These are phyloP conservation scores for Emydoidea blandingii DNA, from an alignment of 2,797 vertebrate genomes.

Conservation along the genomic window DNA sequence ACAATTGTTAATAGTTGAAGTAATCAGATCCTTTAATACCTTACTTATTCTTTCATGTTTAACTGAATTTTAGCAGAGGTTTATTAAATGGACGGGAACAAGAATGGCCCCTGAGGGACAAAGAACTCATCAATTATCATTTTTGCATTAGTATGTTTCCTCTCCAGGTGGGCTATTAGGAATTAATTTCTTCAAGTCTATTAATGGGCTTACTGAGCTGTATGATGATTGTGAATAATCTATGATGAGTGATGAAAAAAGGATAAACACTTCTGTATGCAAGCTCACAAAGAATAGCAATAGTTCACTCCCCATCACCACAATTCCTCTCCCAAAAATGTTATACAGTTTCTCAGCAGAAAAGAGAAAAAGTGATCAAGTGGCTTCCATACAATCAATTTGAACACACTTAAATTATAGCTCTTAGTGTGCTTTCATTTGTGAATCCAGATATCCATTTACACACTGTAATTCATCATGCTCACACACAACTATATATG, in stretches of 20 bases:
- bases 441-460: background rate
- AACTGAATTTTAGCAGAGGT: fast-evolving
- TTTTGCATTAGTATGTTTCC: background rate
- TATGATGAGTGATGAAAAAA: constrained; percentile 9
- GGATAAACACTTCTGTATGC: background rate
- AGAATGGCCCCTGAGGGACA: background rate
- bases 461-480: background rate
- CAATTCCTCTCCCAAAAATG: background rate
- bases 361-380: background rate
- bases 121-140: background rate
- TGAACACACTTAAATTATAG: background rate
- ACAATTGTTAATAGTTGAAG: background rate
- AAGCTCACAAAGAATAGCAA: background rate
- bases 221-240: background rate
- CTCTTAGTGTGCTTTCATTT: background rate
- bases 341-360: background rate
- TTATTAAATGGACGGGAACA: background rate
- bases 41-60: background rate
- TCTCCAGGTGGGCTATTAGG: background rate
- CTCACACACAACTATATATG: background rate
- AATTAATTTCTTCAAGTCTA: background rate
- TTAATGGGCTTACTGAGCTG: background rate
- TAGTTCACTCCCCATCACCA: background rate
- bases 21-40: background rate
- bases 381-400: background rate